Percentiles rank a stretch among this genome's conserved stretches.
These are phyloP conservation scores for Pycnonotus jocosus DNA, from an alignment of 2,113 vertebrate species.

Conservation along the genomic window DNA sequence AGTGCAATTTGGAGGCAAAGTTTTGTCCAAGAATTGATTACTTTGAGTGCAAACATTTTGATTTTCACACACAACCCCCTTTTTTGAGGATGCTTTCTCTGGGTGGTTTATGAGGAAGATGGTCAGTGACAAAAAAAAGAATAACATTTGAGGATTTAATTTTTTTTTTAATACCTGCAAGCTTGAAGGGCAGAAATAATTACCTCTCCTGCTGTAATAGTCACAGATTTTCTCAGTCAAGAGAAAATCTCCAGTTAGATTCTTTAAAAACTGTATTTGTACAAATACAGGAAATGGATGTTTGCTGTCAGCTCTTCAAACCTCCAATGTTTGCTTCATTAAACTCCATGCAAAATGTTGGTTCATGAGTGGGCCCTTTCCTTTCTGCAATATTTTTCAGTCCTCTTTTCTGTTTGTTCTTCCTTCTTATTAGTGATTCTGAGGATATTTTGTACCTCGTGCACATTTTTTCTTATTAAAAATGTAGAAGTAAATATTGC, in stretches of 20 bases:
- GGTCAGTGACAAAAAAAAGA: neutral
- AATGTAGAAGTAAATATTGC: constrained; percentile 33
- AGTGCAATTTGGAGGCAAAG: neutral
- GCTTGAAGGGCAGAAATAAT: neutral
- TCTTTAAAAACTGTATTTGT: neutral
- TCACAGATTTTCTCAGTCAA: neutral
- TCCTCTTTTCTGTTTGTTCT: neutral
- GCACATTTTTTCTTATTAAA: constrained; percentile 41
- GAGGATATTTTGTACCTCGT: neutral
- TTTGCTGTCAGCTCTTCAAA: constrained; percentile 24
- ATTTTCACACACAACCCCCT: neutral
- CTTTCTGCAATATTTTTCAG: neutral
- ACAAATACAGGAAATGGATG: constrained; percentile 14
- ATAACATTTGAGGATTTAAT: neutral
- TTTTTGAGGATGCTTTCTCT: rapidly evolving
- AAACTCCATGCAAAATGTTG: neutral
- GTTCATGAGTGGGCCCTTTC: neutral
- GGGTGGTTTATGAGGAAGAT: neutral
- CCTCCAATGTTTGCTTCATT: constrained; percentile 12
- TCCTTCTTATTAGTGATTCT: constrained; percentile 13
- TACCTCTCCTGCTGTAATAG: neutral
- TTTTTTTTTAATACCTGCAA: neutral
- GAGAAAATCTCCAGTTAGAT: neutral
- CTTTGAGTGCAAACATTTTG: neutral
- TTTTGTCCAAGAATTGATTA: neutral